Evolutionary conservation across 2,113 vertebrate species (phyloP), one percentile per base, ranked within the genome.

Genomic region (Cyphotilapia sp.): DNA sequence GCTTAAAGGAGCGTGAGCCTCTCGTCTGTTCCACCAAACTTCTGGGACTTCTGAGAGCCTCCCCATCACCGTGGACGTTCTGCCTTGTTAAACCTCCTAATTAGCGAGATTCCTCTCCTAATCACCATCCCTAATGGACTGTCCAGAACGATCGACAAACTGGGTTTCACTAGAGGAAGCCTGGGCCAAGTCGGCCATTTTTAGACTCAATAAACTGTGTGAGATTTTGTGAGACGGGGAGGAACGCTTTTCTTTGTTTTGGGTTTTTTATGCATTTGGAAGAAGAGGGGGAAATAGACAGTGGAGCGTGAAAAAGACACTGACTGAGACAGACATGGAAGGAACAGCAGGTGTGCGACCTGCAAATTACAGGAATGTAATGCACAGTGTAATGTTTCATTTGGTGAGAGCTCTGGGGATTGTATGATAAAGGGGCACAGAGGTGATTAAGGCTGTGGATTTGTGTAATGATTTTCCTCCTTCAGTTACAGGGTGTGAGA

Each of bases 21-120:
- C n/a, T 78, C 14, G 5, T 85, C 84, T 86, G 63, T 82, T 84
- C 49, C 54, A 56, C 63, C 82, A 89, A 91, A 93, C 83, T 86
- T 83, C 38, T 40, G 61, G 81, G 53, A 84, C 51, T 24, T 86
- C 42, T 45, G 42, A 82, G 84, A 88, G 82, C 59, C 40, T 56
- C 38, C 17, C 17, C 12, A 22, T 85, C 78, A 74, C 59, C 2
- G 17, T 59, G 27, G 89, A 88, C 27, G 40, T 86, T 91, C 71
- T 86, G 92, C 86, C 93, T 93, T 81, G 88, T 94, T 94, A 91
- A 87, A 59, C 17, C 14, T 14, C 86, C 88, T 92, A 95, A 94
- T 94, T 93, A 94, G 85, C 6, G 13, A 91, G 83, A 92, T 63
- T 93, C 82, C 78, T 85, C 82, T 57, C 78, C 84, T 92, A 93